Conservation (phyloP, 1,140 invertebrate genomes). For the Neodiprion pinetum region DNA sequence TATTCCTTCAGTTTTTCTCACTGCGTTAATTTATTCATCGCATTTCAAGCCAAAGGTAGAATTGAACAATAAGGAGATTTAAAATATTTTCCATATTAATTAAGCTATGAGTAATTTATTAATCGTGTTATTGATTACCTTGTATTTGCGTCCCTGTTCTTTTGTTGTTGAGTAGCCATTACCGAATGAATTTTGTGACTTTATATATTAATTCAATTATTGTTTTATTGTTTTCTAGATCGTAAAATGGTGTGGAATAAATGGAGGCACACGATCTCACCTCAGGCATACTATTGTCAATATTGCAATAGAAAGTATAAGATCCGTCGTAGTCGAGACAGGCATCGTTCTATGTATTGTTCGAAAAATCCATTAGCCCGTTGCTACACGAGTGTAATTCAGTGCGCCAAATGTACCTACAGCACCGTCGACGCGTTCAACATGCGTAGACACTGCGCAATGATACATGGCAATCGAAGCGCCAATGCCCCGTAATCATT, state of each 20-base stretch:
- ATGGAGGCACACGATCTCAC: not conserved
- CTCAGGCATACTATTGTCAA: not conserved
- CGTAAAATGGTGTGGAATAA: not conserved
- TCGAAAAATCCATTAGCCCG: not conserved
- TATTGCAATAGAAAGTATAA: not conserved
- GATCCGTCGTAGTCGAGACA: not conserved
- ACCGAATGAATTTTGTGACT: not conserved
- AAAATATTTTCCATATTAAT: too few species aligned
- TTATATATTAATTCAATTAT: not conserved
- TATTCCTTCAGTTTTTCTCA: too few species aligned
- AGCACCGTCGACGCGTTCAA: conserved; percentile 1
- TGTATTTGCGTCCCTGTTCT: not conserved
- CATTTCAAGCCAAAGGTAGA: too few species aligned
- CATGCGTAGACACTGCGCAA: not conserved
- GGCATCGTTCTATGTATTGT: not conserved
- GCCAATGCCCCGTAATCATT: too few species aligned
- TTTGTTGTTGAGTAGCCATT: not conserved
- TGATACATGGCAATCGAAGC: too few species aligned
- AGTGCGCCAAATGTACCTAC: not conserved
- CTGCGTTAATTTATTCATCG: too few species aligned
- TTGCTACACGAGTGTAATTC: not conserved
- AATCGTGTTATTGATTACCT: not conserved
- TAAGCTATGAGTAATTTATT: not conserved
- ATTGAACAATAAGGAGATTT: too few species aligned
- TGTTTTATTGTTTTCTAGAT: not conserved